Base-by-base conservation (phyloP, 53 echinoderm and acorn worm species). In the Echinarachnius parma region DNA sequence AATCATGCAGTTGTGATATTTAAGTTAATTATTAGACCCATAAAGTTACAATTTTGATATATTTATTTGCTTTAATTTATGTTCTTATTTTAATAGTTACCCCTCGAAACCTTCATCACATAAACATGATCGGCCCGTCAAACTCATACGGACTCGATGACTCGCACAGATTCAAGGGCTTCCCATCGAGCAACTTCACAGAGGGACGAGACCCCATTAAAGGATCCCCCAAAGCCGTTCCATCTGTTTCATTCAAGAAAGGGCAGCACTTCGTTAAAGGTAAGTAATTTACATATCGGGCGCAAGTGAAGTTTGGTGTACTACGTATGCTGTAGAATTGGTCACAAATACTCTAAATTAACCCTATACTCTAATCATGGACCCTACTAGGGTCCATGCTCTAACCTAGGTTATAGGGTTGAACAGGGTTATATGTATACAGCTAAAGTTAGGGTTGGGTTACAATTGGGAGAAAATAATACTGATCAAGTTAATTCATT, bases 211-310 rank as follows among this genome's bases (percentile, higher is more conserved):
- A 89, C 56, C 94, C 94, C 14, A 57, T 83, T 39, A 61, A 81
- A 19, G 90, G 94, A 20, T 55, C 78, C n/a, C 71, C 80, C 25
- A 79, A 75, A 67, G 59, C 52, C 25, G 46, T 75, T 36, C 77
- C 76, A 15, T 75, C 86, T 56, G 68, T 79, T 3, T 62, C 64
- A 39, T 71, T 75, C 75, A 86, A 63, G 36, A 85, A 64, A 59
- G 58, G 54, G 44, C 93, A 93, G 31, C 93, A 93, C 35, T 93
- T 93, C 83, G 89, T 93, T 26, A 93, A 89, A 89, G 93, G 93
- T 93, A 68, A 50, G 33, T 16, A 33, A 18, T 3, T 1, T 16
- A 8, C 34, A 8, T n/a, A n/a, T 32, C 16, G 16, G n/a, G n/a
- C n/a, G n/a, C n/a, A n/a, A n/a, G n/a, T n/a, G n/a, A n/a, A n/a